Percentiles rank a stretch among this genome's conserved stretches.
Conservation (phyloP, 2,797 vertebrate genomes). For the Pyrocephalus nanus region DNA sequence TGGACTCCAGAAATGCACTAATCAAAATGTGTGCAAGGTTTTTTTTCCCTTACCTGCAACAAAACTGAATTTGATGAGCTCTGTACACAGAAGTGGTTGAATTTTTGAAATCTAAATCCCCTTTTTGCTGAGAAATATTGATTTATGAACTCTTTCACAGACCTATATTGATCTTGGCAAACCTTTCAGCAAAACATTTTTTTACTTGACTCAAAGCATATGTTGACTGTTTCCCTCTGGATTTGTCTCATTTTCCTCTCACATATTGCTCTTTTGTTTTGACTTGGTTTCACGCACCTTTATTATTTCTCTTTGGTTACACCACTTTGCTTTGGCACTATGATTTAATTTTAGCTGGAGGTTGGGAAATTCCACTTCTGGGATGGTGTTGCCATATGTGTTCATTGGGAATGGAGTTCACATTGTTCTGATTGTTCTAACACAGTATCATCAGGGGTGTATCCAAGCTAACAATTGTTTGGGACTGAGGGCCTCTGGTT, state of each 20-base stretch:
- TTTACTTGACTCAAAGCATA: conserved; percentile 5
- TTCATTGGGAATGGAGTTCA: background rate
- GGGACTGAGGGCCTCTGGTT: background rate
- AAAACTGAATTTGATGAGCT: background rate
- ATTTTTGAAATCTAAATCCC: background rate
- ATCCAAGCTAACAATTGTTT: background rate
- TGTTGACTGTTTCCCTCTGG: background rate
- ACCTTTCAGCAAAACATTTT: conserved; percentile 1
- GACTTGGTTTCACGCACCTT: background rate
- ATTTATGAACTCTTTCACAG: background rate
- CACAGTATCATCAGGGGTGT: background rate
- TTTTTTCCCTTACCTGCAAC: background rate
- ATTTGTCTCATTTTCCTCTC: background rate
- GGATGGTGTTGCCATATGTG: background rate
- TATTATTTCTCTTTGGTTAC: background rate
- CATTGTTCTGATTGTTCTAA: background rate
- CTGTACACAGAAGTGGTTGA: background rate
- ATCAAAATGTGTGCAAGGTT: background rate
- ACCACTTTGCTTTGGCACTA: background rate
- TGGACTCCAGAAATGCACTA: background rate
- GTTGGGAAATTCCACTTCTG: background rate
- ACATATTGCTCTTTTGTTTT: background rate
- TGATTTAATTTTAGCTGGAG: background rate
- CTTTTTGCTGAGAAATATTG: background rate
- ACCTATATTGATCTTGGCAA: conserved; percentile 1